Base-by-base conservation (phyloP, 2,113 vertebrate species). In the Pteronura brasiliensis region DNA sequence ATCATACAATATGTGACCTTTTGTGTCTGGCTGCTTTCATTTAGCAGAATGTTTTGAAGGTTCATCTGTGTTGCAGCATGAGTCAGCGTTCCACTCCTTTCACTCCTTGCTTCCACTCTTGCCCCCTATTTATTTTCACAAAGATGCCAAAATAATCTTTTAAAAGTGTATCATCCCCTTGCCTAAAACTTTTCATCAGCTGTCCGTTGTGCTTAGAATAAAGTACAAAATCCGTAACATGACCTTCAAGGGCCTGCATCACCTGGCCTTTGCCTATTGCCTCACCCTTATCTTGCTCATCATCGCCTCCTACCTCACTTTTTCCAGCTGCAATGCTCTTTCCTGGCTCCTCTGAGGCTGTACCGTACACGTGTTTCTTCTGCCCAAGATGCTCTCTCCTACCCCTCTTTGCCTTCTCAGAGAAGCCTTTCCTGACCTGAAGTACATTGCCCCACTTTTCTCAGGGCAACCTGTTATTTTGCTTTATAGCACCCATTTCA, bases 71-170 rank as follows among this genome's bases (percentile, higher is more conserved):
- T 61, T 74, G 23, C 44, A 39, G 21, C 34, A 3, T 0, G 3
- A 4, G 36, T 82, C 13, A 15, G 8, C 25, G 39, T 29, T 25
- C 89, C 63, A 14, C 27, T 88, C 36, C 49, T 76, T 69, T 39
- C 9, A n/a, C 39, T 47, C 74, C 21, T 29, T 71, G 55, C 49
- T 69, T 88, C 74, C 6, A 10, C 31, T 59, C 83, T 36, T 61
- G 65, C 21, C 71, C 7, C 39, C 23, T 39, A 57, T 52, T 88
- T 74, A 87, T 52, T 86, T 88, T 82, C 63, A 74, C 74, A 90
- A 91, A 81, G 80, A 69, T 86, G 42, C 59, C 87, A 74, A 82
- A 67, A 15, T 21, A 21, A 71, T 87, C 25, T 86, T 80, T 49
- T 67, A 25, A 87, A 97, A 88, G 55, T 25, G 21, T 21, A 23